Evolutionary conservation across 2,888 invertebrate genomes (phyloP), one percentile per base, ranked within the genome.

Genomic region (Aspidiotus rigidus): DNA sequence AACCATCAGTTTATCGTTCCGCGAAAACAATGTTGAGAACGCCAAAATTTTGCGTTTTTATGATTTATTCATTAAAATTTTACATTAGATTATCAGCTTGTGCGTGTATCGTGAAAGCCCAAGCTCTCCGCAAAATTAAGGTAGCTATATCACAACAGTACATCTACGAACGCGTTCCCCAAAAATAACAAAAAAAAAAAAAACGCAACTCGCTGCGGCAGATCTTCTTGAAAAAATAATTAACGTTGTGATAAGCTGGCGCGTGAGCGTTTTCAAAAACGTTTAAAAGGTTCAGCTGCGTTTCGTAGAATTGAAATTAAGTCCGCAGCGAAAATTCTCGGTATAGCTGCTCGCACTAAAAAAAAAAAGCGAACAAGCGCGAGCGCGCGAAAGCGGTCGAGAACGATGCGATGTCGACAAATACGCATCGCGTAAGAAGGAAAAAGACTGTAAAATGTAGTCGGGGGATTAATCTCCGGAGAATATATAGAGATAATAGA

Each of bases 401-500:
- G 49, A n/a, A 13, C 11, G 49, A n/a, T 11, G 49, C 49, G 49
- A 49, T n/a, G 64, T 64, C 59, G 67, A 67, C 60, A 60, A n/a
- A 49, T 49, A 13, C 49, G 67, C 49, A 60, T 67, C 59, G 28
- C 49, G 39, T 67, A 49, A 39, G 67, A 44, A 67, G 49, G 67
- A 67, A 67, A 28, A 67, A 59, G 59, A 59, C 64, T 64, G 54
- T 64, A 64, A 64, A 64, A 64, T 64, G 67, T 49, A 49, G 67
- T 39, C 49, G 60, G 64, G 64, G 67, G 67, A 67, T 67, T 67
- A 67, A 67, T 67, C 67, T 67, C 67, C 67, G 60, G 67, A 67
- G 67, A 59, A 67, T 67, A 56, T 28, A 28, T 28, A 60, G 13
- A 67, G 44, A 59, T 59, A 67, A 59, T 57, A 59, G 60, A 49